Base-by-base conservation (phyloP, 2,797 vertebrate species). In the Dermochelys coriacea region DNA sequence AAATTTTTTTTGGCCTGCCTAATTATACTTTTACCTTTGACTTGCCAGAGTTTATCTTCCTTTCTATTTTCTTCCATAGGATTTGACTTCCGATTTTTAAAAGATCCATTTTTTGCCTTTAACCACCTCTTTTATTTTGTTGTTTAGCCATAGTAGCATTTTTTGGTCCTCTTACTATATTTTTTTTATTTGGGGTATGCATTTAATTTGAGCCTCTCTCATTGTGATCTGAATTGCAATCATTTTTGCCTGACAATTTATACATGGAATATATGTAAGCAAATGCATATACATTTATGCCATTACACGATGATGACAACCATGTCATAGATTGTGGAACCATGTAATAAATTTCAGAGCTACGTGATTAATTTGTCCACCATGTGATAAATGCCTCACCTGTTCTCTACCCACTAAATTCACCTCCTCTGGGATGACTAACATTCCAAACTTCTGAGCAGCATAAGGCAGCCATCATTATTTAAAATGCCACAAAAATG, bases 401-500 rank as follows among this genome's bases (percentile, higher is more conserved):
- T 96, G 82, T 93, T 23, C 51, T 51, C 23, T 71, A n/a, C 77
- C 47, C 61, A 88, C 10, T 0, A 1, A 83, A 41, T 49, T 18
- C 79, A 61, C 50, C 78, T 88, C 78, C 59, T 85, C 4, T 0
- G 5, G n/a, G 21, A 93, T 25, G 86, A 19, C 57, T 81, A 2
- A 1, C 82, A 95, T 95, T 95, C 90, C 78, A 89, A 88, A 88
- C n/a, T 93, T 87, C 55, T 93, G 82, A 94, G 85, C 27, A 89
- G 88, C 52, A 59, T 2, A 0, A 16, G 71, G 41, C 25, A 80
- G 57, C n/a, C n/a, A 21, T 83, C 55, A 19, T 82, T 86, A 87
- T 64, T 57, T 49, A 96, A 95, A 55, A 88, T 49, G 49, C 79
- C 74, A 89, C 49, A 93, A 41, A 96, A 96, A 85, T 59, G 34